phyloP scores from a whole-genome alignment of 2,888 invertebrate genomes.

The Amblyjoppa proteus region DNA sequence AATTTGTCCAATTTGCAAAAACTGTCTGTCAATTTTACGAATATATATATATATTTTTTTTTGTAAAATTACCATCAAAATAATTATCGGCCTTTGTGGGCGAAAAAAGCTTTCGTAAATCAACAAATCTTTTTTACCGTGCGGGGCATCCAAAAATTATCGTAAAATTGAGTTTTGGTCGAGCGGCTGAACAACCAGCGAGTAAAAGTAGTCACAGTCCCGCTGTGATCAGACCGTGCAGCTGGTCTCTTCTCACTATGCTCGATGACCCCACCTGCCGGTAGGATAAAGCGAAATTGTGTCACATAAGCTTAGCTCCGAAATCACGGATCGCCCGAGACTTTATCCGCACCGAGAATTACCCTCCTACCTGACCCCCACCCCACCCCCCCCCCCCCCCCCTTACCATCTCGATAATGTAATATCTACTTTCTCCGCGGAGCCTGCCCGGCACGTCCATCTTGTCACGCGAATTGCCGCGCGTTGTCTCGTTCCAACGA shows the following conservation, averaged over 20 bases:
- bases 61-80: no score
- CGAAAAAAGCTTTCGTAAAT: no score
- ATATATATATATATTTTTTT: no score
- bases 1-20: no score
- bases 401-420: not conserved
- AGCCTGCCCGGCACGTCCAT: slow-evolving; percentile 24
- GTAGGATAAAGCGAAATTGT: slow-evolving; percentile 22
- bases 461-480: slow-evolving; percentile 54
- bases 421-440: slow-evolving; percentile 26
- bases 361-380: not conserved
- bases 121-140: no score
- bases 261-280: not conserved
- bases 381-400: no score
- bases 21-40: no score
- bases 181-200: no score
- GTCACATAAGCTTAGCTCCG: slow-evolving; percentile 17
- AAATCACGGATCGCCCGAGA: slow-evolving; percentile 32
- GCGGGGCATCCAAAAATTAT: no score
- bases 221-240: not conserved
- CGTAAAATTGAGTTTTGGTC: no score
- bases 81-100: no score
- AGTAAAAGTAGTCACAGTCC: not conserved
- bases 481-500: slow-evolving; percentile 8
- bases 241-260: not conserved
- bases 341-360: slow-evolving; percentile 13